These are phyloP conservation scores for Pedicia rivosa DNA, from an alignment of 2,888 invertebrate species.

Conservation along the genomic window DNA sequence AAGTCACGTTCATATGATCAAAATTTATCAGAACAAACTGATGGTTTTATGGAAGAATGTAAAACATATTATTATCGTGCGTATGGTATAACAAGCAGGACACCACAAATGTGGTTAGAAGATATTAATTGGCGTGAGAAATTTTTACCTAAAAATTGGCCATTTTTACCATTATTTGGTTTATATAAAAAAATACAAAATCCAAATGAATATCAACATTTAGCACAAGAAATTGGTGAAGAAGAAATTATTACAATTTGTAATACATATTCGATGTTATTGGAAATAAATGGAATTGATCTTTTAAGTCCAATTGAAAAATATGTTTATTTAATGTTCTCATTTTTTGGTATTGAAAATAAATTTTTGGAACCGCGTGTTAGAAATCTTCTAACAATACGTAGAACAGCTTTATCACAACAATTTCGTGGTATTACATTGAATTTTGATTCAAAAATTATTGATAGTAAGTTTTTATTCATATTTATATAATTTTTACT, in stretches of 20 bases:
- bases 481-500: no score
- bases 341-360: constrained; percentile 28
- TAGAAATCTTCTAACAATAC: constrained; percentile 17
- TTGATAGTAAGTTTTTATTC: no score
- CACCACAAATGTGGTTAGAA: no score
- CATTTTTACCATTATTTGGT: constrained; percentile 45
- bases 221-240: background rate
- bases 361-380: constrained; percentile 26
- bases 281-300: constrained; percentile 22
- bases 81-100: no score
- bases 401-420: background rate
- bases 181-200: constrained; percentile 1
- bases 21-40: constrained; percentile 12
- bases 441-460: no score
- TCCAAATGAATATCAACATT: background rate
- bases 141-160: constrained; percentile 64
- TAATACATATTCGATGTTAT: constrained; percentile 22
- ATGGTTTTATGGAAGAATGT: no score
- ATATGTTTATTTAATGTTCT: constrained; percentile 29
- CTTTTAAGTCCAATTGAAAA: constrained; percentile 26
- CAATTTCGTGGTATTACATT: background rate
- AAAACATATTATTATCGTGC: no score
- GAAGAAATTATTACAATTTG: constrained; percentile 21
- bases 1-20: constrained; percentile 32
- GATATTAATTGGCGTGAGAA: constrained; percentile 21